Percentiles rank a stretch among this genome's conserved stretches.
phyloP scores from a whole-genome alignment of 2,113 vertebrate genomes.

The Polypterus bichir region DNA sequence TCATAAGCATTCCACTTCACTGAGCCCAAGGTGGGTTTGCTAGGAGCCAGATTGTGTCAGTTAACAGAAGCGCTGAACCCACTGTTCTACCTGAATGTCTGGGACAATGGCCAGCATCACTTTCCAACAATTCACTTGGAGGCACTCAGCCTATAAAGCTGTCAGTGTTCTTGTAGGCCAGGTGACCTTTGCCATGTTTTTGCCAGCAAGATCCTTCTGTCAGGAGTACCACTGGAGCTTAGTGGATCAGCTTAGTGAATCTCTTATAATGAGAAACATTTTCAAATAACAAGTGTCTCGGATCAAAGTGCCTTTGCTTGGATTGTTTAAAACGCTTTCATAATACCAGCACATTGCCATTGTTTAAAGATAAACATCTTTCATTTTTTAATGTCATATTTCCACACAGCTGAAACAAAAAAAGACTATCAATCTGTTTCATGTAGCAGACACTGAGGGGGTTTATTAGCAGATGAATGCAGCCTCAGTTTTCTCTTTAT shows the following conservation, averaged over 20 bases:
- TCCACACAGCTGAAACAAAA: constrained; percentile 1
- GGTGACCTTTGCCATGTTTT: constrained; percentile 62
- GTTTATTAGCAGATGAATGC: background rate
- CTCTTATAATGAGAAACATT: constrained; percentile 17
- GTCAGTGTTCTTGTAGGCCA: constrained; percentile 67
- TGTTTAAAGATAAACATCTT: background rate
- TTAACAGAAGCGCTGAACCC: constrained; percentile 67
- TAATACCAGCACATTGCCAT: background rate
- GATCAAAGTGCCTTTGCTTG: background rate
- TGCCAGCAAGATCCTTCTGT: constrained; percentile 47
- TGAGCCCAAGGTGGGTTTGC: constrained; percentile 57
- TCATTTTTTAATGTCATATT: constrained; percentile 1
- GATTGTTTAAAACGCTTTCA: background rate
- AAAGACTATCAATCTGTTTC: constrained; percentile 2
- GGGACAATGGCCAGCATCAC: constrained; percentile 64
- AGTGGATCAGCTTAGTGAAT: constrained; percentile 30
- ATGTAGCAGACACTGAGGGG: constrained; percentile 5
- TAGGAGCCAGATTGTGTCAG: constrained; percentile 62
- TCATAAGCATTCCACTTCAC: constrained; percentile 51
- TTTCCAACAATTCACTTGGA: constrained; percentile 62
- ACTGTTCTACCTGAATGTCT: constrained; percentile 74
- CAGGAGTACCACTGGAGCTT: constrained; percentile 37
- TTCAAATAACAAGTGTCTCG: constrained; percentile 12
- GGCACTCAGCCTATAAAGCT: constrained; percentile 67
- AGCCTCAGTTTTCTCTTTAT: constrained; percentile 3